Evolutionary conservation across 2,797 vertebrate species (phyloP), one percentile per base, ranked within the genome.

Genomic region (Cuniculus paca): DNA sequence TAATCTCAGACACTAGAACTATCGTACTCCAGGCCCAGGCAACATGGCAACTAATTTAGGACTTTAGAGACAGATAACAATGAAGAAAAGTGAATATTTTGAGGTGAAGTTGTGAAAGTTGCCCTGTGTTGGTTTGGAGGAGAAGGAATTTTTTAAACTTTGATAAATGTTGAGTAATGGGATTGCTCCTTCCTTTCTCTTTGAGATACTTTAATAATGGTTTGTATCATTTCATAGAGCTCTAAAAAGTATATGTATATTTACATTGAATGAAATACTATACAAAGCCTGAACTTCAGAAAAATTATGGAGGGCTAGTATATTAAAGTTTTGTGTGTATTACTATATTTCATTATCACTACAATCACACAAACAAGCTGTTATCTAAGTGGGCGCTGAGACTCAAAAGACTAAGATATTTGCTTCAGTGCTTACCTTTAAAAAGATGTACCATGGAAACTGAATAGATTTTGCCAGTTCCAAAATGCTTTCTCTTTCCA

Each of bases 91-190:
- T 7, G 22, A 85, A 10, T 50, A 61, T 16, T 90, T 63, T 65
- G 26, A 52, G 45, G 63, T 56, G 34, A 92, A 52, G 31, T 52
- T 90, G 39, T 50, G 28, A 7, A 26, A 65, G 48, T 24, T 54
- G 10, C 19, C 8, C 26, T 63, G 5, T 52, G 45, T 78, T 52
- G 52, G 72, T 81, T 70, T 34, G 8, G 5, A 12, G 20, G 16
- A 83, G 45, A 50, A 92, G n/a, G 81, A 6, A 63, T 60, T 50
- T 80, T 91, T 96, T 45, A 90, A 70, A 78, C 14, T 48, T 88
- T 83, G n/a, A 70, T 86, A 88, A 48, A 95, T 97, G 68, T 58
- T 52, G 12, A 75, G 70, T 58, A 68, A 89, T 34, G 50, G 28
- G 3, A 91, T 82, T 85, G 2, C 6, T 75, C 75, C 63, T 78